These are phyloP conservation scores for Chalcosyrphus nemorum DNA, from an alignment of 2,888 invertebrate genomes.

Conservation along the genomic window DNA sequence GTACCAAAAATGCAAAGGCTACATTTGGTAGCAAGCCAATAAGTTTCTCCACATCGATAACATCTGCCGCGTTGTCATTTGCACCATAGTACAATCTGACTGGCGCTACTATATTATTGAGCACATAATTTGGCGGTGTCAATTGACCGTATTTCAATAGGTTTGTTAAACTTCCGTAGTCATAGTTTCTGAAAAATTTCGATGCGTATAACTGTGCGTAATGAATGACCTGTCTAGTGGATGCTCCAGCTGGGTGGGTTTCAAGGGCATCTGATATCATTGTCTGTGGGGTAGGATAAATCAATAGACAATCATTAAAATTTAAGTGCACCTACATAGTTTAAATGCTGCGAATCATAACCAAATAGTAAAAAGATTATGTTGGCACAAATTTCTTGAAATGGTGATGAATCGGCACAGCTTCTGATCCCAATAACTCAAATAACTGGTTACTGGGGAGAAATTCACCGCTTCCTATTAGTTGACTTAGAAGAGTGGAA, in stretches of 20 bases:
- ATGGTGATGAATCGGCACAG: conserved; percentile 84
- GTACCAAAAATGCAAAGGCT: conserved; percentile 82
- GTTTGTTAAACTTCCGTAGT: conserved; percentile 84
- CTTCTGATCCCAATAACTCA: conserved; percentile 79
- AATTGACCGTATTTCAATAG: conserved; percentile 83
- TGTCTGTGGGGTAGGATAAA: conserved; percentile 84
- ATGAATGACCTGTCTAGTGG: conserved; percentile 87
- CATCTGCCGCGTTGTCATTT: conserved; percentile 86
- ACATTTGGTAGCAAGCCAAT: conserved; percentile 83
- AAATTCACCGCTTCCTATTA: conserved; percentile 84
- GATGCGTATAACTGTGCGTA: conserved; percentile 85
- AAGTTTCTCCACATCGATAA: conserved; percentile 83
- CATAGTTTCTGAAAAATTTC: conserved; percentile 84
- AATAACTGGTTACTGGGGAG: conserved; percentile 83
- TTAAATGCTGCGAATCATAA: conserved; percentile 79
- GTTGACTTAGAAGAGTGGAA: conserved; percentile 77
- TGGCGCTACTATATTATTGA: conserved; percentile 84
- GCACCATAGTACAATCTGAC: conserved; percentile 86
- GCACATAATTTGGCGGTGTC: conserved; percentile 85
- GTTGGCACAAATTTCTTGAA: conserved; percentile 78
- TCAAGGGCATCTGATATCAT: conserved; percentile 86
- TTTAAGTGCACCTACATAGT: conserved; percentile 78
- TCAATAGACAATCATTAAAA: conserved; percentile 83
- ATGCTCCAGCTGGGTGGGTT: conserved; percentile 87
- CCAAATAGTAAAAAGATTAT: conserved; percentile 78